Conservation (phyloP, 2,888 invertebrate species). For the Hanleya hanleyi region DNA sequence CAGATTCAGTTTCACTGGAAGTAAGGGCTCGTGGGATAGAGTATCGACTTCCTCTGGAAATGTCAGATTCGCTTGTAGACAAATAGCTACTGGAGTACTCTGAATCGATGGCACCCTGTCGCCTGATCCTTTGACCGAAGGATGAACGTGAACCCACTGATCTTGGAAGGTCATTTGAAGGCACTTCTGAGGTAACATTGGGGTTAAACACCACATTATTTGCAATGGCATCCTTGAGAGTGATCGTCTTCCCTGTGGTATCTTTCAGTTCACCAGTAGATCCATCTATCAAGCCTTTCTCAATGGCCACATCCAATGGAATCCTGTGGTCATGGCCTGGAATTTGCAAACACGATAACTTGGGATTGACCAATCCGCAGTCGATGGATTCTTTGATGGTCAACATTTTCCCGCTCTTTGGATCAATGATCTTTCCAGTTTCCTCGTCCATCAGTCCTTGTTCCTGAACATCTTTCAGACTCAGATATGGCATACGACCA, state of each 20-base stretch:
- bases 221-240: conserved; percentile 83
- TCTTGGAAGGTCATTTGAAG: neutral
- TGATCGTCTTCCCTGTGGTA: conserved; percentile 72
- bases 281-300: conserved; percentile 12
- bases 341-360: neutral
- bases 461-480: conserved; percentile 56
- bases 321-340: neutral
- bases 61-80: neutral
- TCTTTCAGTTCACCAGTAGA: conserved; percentile 37
- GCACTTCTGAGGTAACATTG: neutral
- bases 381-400: conserved; percentile 88
- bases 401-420: conserved; percentile 85
- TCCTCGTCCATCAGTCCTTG: conserved; percentile 68
- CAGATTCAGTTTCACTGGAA: neutral
- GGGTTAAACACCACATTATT: conserved; percentile 80
- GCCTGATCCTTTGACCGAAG: neutral
- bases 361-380: conserved; percentile 78
- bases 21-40: neutral
- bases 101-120: conserved; percentile 1
- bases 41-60: neutral
- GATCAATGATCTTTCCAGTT: conserved; percentile 86
- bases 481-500: conserved; percentile 10
- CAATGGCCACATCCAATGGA: conserved; percentile 3
- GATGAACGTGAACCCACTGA: too few species aligned
- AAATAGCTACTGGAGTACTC: neutral